A percentile compares a stretch with the other conserved stretches of the same genome.
Evolutionary conservation across 2,797 vertebrate genomes (phyloP).

Genomic region (Danio choprae): DNA sequence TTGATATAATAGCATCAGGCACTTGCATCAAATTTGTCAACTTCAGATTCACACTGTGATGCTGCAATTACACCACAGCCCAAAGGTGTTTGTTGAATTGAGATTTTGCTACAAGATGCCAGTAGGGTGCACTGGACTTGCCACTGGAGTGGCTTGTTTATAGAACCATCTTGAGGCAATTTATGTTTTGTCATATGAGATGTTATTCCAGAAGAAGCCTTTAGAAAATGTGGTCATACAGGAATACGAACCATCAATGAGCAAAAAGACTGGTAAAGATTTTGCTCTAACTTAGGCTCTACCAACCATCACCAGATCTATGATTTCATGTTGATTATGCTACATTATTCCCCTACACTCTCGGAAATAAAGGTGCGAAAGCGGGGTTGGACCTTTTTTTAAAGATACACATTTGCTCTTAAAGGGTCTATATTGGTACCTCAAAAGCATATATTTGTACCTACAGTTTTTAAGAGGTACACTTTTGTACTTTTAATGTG

Average conservation of each 20-base stretch:
- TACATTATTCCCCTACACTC: background rate
- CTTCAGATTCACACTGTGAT: background rate
- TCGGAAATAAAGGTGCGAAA: too few relatives aligned
- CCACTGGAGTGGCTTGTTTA: constrained; percentile 12
- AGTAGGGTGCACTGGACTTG: background rate
- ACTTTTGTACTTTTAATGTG: too few relatives aligned
- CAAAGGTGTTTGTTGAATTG: background rate
- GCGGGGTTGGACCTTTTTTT: too few relatives aligned
- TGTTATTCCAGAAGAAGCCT: background rate
- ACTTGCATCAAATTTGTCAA: constrained; percentile 12
- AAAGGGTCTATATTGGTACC: too few relatives aligned
- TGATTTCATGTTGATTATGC: background rate
- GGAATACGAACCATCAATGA: background rate
- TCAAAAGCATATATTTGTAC: too few relatives aligned
- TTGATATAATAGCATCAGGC: background rate
- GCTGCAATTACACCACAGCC: background rate
- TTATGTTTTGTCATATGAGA: constrained; percentile 11
- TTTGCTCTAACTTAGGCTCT: background rate
- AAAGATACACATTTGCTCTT: too few relatives aligned
- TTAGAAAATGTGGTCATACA: constrained; percentile 1
- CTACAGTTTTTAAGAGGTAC: too few relatives aligned
- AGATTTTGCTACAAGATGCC: background rate
- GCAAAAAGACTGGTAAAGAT: background rate
- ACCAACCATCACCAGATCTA: background rate
- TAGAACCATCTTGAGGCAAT: background rate